phyloP scores from a whole-genome alignment of 2,888 invertebrate species.

The Metallyticus violacea region DNA sequence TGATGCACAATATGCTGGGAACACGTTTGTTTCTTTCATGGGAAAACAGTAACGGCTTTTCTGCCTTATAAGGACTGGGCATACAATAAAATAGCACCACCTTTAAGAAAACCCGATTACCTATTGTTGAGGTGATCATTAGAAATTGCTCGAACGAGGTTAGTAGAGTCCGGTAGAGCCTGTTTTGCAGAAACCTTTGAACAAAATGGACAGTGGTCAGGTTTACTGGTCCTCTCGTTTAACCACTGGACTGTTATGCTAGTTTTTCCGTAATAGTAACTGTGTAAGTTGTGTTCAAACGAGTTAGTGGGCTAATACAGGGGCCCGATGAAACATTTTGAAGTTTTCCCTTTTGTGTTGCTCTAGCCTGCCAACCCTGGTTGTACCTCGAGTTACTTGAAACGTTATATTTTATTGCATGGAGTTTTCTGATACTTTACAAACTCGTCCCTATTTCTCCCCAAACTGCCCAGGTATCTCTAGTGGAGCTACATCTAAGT shows the following conservation, averaged over 20 bases:
- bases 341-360: background rate
- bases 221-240: no score
- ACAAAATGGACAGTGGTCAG: background rate
- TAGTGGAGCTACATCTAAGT: no score
- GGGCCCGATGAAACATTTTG: no score
- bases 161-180: background rate
- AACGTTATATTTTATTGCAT: background rate
- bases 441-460: background rate
- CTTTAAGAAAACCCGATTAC: background rate
- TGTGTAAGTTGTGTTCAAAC: background rate
- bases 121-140: background rate
- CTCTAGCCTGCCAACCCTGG: no score
- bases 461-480: no score
- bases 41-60: background rate
- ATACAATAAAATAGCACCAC: no score
- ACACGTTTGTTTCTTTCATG: background rate
- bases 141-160: no score
- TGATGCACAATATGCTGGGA: background rate
- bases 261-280: background rate
- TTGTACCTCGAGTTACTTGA: background rate
- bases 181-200: background rate
- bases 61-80: background rate
- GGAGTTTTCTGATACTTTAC: background rate
- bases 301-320: background rate
- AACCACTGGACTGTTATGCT: background rate